Base-by-base conservation (phyloP, 2,888 invertebrate genomes). In the Teinopalpus imperialis region DNA sequence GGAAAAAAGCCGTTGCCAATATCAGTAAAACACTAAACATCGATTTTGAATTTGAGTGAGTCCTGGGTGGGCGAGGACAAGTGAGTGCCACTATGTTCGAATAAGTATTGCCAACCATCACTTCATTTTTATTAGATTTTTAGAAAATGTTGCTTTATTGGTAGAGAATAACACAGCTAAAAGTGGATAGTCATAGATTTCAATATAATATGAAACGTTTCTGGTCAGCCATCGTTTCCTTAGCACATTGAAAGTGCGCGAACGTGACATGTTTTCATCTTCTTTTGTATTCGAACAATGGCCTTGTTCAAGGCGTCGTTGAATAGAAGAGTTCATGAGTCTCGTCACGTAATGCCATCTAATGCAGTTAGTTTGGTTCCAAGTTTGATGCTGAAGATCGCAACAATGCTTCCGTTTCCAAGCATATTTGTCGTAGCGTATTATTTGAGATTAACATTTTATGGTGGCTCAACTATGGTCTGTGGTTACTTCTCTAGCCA, bases 271-370 rank as follows among this genome's bases (percentile, higher is more conserved):
- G 23, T 31, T 41, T n/a, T 24, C 23, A 41, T 41, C 21, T 30
- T 21, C 40, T 31, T 41, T 41, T 41, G 31, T 41, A 41, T 31
- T 41, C 30, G 31, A 41, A 41, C 31, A 31, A 31, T 31, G 31
- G 31, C 9, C 16, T 14, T 24, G 30, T 31, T 31, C 23, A 13
- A 6, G 1, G 31, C 30, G 12, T 4, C 32, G 12, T 18, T 31
- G 41, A 41, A 41, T 41, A 8, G 31, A 8, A 24, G 7, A n/a
- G 18, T 41, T 41, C 18, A 41, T 9, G 32, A 41, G 24, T 41
- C 32, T 6, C 14, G 10, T 41, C 41, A 41, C 41, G 41, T 41
- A 32, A 41, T 26, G 24, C 12, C 18, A 18, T 41, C 31, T 41
- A 41, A 41, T 41, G 32, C 32, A 41, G 31, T 32, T 41, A 41